Percentiles rank a stretch among this genome's conserved stretches.
Conservation (phyloP, 1,140 invertebrate genomes). For the Lepidostoma basale region DNA sequence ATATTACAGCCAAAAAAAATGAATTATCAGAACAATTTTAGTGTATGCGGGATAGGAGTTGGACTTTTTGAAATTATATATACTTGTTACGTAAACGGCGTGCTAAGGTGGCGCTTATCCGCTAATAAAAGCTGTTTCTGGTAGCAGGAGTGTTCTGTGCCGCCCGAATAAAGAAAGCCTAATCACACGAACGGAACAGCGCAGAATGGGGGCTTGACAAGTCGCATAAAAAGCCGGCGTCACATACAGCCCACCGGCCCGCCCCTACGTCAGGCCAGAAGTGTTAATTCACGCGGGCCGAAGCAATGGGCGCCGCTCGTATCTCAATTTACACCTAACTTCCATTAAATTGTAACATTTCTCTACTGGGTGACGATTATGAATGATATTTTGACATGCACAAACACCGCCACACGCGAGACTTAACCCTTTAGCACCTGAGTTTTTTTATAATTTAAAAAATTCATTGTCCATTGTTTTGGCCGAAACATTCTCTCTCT, state of each 20-base stretch:
- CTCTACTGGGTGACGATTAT: constrained; percentile 37
- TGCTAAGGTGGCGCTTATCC: neutral
- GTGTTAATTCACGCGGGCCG: constrained; percentile 36
- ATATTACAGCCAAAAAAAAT: too few relatives aligned
- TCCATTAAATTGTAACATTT: constrained; percentile 44
- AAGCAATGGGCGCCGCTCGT: constrained; percentile 32
- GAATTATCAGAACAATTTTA: too few relatives aligned
- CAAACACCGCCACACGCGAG: constrained; percentile 4
- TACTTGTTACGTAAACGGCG: too few relatives aligned
- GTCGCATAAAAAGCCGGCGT: constrained; percentile 18
- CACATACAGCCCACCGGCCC: constrained; percentile 2
- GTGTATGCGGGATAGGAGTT: too few relatives aligned
- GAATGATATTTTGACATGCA: constrained; percentile 45
- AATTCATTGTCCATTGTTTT: too few relatives aligned
- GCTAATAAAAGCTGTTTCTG: constrained; percentile 12
- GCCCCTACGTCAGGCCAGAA: constrained; percentile 27
- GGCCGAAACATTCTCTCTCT: too few relatives aligned
- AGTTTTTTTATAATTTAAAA: too few relatives aligned
- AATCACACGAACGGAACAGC: constrained; percentile 9
- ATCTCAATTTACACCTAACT: constrained; percentile 47
- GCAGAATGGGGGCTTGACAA: constrained; percentile 10
- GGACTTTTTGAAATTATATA: too few relatives aligned
- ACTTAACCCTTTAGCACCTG: too few relatives aligned
- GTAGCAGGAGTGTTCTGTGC: neutral
- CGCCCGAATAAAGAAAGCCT: constrained; percentile 8